Evolutionary conservation across 1,140 invertebrate genomes (phyloP).

Genomic region (Diorhabda sublineata): DNA sequence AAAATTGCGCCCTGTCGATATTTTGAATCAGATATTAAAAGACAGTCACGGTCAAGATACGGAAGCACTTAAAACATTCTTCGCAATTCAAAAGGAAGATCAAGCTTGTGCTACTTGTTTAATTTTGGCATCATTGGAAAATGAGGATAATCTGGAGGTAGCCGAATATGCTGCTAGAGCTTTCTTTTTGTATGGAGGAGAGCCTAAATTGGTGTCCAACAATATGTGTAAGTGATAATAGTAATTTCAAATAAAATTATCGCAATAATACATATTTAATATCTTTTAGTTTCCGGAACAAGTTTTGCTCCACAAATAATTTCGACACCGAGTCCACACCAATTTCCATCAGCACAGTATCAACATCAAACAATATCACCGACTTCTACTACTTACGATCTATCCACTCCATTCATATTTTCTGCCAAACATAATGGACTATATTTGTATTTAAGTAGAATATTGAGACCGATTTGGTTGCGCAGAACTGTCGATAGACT

Average conservation of each 20-base stretch:
- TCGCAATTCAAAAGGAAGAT: conserved; percentile 73
- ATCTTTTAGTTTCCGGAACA: conserved; percentile 30
- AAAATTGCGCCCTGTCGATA: conserved; percentile 81
- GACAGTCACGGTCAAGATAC: conserved; percentile 81
- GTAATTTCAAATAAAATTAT: conserved; percentile 1
- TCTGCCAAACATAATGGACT: conserved; percentile 90
- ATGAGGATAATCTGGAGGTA: conserved; percentile 64
- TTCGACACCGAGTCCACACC: conserved; percentile 37
- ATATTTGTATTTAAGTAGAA: conserved; percentile 83
- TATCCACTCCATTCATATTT: conserved; percentile 50
- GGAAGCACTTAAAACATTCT: conserved; percentile 79
- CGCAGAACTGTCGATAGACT: conserved; percentile 65
- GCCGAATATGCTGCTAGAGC: conserved; percentile 86
- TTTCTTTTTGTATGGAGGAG: conserved; percentile 88
- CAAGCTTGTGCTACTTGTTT: conserved; percentile 88
- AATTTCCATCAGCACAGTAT: conserved; percentile 18
- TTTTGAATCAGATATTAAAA: conserved; percentile 73
- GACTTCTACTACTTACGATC: conserved; percentile 24
- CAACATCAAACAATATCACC: conserved; percentile 8
- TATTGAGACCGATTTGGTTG: conserved; percentile 80
- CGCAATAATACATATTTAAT: conserved; percentile 1
- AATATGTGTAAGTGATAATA: conserved; percentile 31
- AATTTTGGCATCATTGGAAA: conserved; percentile 75
- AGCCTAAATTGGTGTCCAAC: conserved; percentile 50
- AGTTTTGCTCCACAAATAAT: conserved; percentile 42